Percentiles rank a stretch among this genome's conserved stretches.
Conservation (phyloP, 2,888 invertebrate species). For the Drepanosiphum platanoidis region DNA sequence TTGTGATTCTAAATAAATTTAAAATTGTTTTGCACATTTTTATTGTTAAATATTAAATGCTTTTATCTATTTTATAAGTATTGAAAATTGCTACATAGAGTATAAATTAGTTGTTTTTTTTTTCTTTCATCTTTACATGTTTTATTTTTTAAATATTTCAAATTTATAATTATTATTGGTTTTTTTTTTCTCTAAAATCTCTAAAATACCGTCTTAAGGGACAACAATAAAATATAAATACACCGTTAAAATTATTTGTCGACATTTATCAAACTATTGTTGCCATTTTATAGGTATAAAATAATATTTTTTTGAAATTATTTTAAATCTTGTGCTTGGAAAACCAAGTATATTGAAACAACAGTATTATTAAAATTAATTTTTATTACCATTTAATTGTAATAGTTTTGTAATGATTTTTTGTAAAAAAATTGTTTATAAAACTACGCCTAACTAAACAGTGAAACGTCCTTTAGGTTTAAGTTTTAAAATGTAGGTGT, state of each 20-base stretch:
- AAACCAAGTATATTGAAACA: background rate
- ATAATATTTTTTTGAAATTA: too few species aligned
- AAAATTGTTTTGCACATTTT: background rate
- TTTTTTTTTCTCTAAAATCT: too few species aligned
- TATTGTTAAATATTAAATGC: background rate
- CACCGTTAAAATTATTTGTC: too few species aligned
- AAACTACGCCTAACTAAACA: background rate
- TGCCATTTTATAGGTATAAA: too few species aligned
- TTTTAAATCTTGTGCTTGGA: too few species aligned
- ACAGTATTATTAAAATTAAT: background rate
- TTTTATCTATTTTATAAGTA: background rate
- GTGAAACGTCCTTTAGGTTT: background rate
- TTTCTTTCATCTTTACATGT: background rate
- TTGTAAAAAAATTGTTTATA: background rate
- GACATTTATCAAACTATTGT: too few species aligned
- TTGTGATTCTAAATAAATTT: background rate
- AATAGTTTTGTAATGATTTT: background rate
- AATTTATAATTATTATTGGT: background rate
- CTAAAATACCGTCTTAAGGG: too few species aligned
- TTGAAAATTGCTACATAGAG: background rate
- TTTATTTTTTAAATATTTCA: background rate
- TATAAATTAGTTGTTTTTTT: background rate
- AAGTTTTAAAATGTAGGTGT: background rate
- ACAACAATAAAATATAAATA: too few species aligned
- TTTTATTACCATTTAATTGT: background rate